These are phyloP conservation scores for Macropodus opercularis DNA, from an alignment of 2,797 vertebrate species.

Conservation along the genomic window DNA sequence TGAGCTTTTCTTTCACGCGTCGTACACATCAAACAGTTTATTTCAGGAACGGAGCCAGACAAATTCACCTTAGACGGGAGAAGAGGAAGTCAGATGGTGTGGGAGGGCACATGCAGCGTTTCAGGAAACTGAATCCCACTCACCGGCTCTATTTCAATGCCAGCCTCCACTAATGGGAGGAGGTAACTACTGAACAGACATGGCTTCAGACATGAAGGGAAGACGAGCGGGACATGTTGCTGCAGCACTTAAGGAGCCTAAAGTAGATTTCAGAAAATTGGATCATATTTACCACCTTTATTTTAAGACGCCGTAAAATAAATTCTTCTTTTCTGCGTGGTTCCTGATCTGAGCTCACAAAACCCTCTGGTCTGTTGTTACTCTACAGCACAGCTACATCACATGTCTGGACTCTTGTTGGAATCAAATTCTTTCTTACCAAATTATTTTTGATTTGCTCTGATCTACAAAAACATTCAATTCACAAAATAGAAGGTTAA, in stretches of 20 bases:
- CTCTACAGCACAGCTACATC: neutral
- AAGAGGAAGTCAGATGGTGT: neutral
- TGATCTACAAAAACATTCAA: constrained; percentile 33
- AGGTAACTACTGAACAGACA: constrained; percentile 8
- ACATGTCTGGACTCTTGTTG: neutral
- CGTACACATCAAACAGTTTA: constrained; percentile 15
- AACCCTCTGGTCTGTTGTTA: neutral
- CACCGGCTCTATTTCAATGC: constrained; percentile 16
- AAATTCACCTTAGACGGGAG: constrained; percentile 13
- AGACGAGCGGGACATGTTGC: neutral
- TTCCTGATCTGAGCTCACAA: neutral
- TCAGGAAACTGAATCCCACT: constrained; percentile 20
- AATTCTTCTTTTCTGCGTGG: neutral
- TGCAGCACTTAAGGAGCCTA: neutral
- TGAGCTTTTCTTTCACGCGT: constrained; percentile 15
- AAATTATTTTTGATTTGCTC: neutral
- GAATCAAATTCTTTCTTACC: neutral
- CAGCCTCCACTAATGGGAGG: neutral
- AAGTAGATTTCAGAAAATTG: constrained; percentile 2
- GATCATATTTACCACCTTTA: constrained; percentile 1
- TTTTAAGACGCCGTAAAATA: neutral
- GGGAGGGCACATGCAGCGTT: constrained; percentile 5
- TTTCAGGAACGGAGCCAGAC: constrained; percentile 2
- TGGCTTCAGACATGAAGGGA: neutral
- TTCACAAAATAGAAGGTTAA: constrained; percentile 42